A percentile compares a stretch with the other conserved stretches of the same genome.
Conservation (phyloP, 2,797 vertebrate species). For the Odontamblyopus rebecca region DNA sequence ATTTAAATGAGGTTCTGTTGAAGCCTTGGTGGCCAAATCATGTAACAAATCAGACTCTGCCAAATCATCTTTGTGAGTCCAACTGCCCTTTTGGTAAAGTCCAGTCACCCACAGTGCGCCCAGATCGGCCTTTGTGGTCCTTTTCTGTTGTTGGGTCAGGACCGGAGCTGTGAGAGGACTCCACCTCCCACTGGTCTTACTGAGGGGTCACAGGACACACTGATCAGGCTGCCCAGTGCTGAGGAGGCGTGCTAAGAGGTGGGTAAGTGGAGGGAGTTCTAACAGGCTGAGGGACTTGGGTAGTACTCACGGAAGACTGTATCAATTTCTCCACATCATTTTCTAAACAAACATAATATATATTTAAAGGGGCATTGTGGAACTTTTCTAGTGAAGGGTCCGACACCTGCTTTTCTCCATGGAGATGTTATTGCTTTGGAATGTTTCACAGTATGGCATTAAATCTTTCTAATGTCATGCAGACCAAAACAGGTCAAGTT, state of each 20-base stretch:
- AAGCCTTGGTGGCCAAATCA: slow-evolving; percentile 50
- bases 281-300: slow-evolving; percentile 17
- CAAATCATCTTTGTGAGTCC: slow-evolving; percentile 57
- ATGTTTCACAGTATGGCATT: too few species aligned
- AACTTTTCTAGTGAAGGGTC: too few species aligned
- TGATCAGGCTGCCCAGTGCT: slow-evolving; percentile 34
- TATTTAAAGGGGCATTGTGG: too few species aligned
- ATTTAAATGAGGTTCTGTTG: slow-evolving; percentile 64
- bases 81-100: slow-evolving; percentile 59
- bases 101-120: slow-evolving; percentile 53
- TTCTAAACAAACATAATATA: too few species aligned
- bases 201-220: slow-evolving; percentile 34
- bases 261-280: slow-evolving; percentile 51
- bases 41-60: slow-evolving; percentile 57
- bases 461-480: too few species aligned
- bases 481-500: too few species aligned
- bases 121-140: slow-evolving; percentile 26
- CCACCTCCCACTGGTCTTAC: slow-evolving; percentile 35
- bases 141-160: slow-evolving; percentile 24
- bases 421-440: too few species aligned
- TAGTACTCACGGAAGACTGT: background rate
- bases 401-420: too few species aligned
- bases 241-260: slow-evolving; percentile 31
- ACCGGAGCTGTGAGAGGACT: slow-evolving; percentile 35
- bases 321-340: too few species aligned